A percentile compares a stretch with the other conserved stretches of the same genome.
phyloP scores from a whole-genome alignment of 2,113 vertebrate genomes.

The Scomber japonicus region DNA sequence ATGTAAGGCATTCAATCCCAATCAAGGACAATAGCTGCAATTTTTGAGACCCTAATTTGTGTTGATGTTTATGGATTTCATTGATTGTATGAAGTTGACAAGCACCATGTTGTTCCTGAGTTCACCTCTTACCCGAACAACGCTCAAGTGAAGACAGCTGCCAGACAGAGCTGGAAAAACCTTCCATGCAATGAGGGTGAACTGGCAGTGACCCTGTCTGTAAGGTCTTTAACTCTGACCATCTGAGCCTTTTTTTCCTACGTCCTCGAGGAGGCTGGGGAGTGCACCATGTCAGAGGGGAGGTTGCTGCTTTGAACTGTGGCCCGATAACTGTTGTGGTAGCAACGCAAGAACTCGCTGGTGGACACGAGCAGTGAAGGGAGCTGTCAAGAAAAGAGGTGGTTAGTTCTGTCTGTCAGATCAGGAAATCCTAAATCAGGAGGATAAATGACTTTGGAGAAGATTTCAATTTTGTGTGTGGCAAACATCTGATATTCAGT shows the following conservation, averaged over 20 bases:
- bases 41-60: slow-evolving; percentile 5
- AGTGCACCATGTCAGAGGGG: background rate
- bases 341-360: background rate
- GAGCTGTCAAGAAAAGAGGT: background rate
- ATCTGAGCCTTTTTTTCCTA: background rate
- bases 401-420: too few species aligned
- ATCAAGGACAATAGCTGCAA: background rate
- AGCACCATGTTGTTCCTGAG: too few species aligned
- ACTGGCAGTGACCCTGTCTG: background rate
- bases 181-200: background rate
- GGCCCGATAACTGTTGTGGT: background rate
- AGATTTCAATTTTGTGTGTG: slow-evolving; percentile 7
- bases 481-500: background rate
- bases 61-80: background rate
- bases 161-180: background rate
- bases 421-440: background rate
- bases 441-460: background rate
- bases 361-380: background rate
- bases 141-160: background rate
- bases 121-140: background rate
- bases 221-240: background rate
- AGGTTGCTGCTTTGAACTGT: background rate
- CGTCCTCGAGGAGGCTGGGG: background rate
- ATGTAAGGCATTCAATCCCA: background rate
- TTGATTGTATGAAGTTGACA: background rate